Base-by-base conservation (phyloP, 1,140 invertebrate genomes). In the Magallana angulata region DNA sequence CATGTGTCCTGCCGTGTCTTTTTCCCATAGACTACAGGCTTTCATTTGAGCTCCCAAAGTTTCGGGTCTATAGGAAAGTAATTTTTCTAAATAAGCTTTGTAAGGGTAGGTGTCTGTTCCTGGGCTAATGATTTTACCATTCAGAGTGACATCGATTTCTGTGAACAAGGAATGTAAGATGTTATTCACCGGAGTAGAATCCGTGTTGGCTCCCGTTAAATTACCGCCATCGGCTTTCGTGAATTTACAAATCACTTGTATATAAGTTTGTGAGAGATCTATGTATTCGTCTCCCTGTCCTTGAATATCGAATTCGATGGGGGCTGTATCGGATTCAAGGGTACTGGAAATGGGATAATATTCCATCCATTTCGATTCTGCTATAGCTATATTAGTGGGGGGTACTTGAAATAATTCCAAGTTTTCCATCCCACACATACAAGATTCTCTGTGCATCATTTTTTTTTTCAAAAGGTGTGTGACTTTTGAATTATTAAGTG, bases 61-160 rank as follows among this genome's bases (percentile, higher is more conserved):
- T 16, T 18, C 8, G 11, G n/a, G 57, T 30, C 7, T 12, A 30
- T 60, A 62, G 8, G 58, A 84, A 2, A 84, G 59, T 59, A 84
- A 62, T 36, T 59, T 84, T 58, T 84, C 82, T 18, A 84, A 30
- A 60, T 84, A 84, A 12, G 82, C 57, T 62, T 59, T 57, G 59
- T 62, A 84, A 30, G 82, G 82, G 62, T 84, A 84, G n/a, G 82
- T 84, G 36, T 71, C 68, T 0, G 18, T 71, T 24, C 68, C 68
- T 12, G 24, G 68, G 5, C 8, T 71, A 4, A 36, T 36, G 7
- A 71, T 30, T 71, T 71, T 62, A 14, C 82, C 82, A 84, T 84
- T 60, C 0, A 84, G 59, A 30, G 7, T 60, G 18, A 59, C 24
- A 62, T 84, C 68, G 7, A 71, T 71, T 71, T 71, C 68, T 5